Conservation (phyloP, 2,797 vertebrate genomes). For the Podargus strigoides region DNA sequence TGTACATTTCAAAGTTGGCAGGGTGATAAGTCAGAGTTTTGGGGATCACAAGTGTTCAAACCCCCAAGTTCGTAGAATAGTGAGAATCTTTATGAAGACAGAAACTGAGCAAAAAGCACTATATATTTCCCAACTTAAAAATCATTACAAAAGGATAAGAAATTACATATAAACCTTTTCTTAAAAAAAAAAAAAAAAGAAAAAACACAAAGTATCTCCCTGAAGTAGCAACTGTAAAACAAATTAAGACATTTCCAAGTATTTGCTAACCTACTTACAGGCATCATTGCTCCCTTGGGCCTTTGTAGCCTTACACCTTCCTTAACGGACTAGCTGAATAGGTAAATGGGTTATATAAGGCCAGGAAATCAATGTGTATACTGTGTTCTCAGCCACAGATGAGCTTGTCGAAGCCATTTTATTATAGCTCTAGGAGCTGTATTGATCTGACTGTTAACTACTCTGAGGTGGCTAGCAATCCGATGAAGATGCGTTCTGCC, state of each 20-base stretch:
- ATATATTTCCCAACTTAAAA: background rate
- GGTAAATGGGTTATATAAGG: constrained; percentile 84
- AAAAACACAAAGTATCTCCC: constrained; percentile 4
- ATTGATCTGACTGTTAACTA: constrained; percentile 81
- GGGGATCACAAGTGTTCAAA: background rate
- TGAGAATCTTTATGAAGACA: background rate
- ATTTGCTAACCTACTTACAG: constrained; percentile 78
- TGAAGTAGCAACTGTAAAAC: constrained; percentile 61
- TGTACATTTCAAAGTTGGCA: background rate
- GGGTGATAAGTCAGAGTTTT: background rate
- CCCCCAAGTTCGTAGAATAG: background rate
- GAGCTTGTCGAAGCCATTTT: constrained; percentile 82
- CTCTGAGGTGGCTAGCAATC: constrained; percentile 75
- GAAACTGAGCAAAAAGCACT: background rate
- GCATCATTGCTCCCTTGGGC: constrained; percentile 80
- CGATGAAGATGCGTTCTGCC: constrained; percentile 74
- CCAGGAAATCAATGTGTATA: constrained; percentile 84
- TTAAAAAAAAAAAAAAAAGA: background rate
- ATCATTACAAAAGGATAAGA: background rate
- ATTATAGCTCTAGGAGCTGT: constrained; percentile 80
- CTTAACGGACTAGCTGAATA: constrained; percentile 82
- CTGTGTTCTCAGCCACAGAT: constrained; percentile 78
- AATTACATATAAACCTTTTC: background rate
- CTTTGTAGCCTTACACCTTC: constrained; percentile 77
- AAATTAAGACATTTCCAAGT: constrained; percentile 81